A percentile compares a stretch with the other conserved stretches of the same genome.
phyloP scores from a whole-genome alignment of 2,888 invertebrate genomes.

The Strigamia transsilvanica region DNA sequence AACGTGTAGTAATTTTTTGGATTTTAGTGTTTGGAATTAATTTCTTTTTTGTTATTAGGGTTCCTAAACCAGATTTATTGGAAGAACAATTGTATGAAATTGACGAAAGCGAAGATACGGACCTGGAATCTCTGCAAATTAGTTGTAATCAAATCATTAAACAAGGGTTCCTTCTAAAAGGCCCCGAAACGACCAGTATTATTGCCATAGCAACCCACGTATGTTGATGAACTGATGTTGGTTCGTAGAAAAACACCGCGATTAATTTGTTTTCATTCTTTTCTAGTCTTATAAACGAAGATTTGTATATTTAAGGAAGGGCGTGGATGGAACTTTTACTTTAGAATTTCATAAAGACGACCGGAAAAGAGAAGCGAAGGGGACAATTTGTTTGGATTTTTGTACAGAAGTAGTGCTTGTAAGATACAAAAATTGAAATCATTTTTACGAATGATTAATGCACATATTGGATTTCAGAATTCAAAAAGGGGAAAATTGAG shows the following conservation, averaged over 20 bases:
- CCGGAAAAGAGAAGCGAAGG: slow-evolving; percentile 87
- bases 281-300: slow-evolving; percentile 82
- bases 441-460: neutral
- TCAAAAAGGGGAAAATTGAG: slow-evolving; percentile 83
- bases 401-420: slow-evolving; percentile 88
- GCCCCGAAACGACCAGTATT: slow-evolving; percentile 88
- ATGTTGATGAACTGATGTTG: slow-evolving; percentile 53
- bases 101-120: slow-evolving; percentile 83
- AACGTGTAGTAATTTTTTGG: slow-evolving; percentile 57
- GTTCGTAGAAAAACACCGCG: neutral
- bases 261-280: slow-evolving; percentile 52
- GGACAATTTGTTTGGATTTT: slow-evolving; percentile 92
- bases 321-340: slow-evolving; percentile 90
- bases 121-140: slow-evolving; percentile 66
- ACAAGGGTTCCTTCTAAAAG: slow-evolving; percentile 89
- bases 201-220: slow-evolving; percentile 87
- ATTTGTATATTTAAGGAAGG: slow-evolving; percentile 87
- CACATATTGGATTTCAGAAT: slow-evolving; percentile 68
- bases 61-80: slow-evolving; percentile 70
- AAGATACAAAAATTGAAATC: slow-evolving; percentile 59
- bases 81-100: slow-evolving; percentile 88
- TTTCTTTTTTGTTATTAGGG: slow-evolving; percentile 59
- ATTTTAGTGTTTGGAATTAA: neutral
- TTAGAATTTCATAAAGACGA: slow-evolving; percentile 93
- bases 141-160: slow-evolving; percentile 72